These are phyloP conservation scores for Marasmarcha lunaedactyla DNA, from an alignment of 2,888 invertebrate genomes.

Conservation along the genomic window DNA sequence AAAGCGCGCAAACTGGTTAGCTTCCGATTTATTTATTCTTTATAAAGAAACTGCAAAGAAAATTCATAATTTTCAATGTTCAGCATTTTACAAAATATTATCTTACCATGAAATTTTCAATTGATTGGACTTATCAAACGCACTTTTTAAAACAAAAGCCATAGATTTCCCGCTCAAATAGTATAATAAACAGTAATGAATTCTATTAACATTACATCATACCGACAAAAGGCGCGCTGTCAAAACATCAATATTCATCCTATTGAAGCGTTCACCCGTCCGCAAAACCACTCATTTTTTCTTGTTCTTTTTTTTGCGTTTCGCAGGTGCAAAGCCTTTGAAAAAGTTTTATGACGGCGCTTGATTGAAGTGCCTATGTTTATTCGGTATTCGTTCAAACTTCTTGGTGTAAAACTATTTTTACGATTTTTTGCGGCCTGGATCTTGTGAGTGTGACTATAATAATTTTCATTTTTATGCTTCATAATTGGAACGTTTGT, in stretches of 20 bases:
- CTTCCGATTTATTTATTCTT: too few species aligned
- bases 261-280: constrained; percentile 11
- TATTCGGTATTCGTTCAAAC: constrained; percentile 12
- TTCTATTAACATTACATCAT: not conserved
- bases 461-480: too few species aligned
- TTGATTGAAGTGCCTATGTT: constrained; percentile 19
- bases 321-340: constrained; percentile 49
- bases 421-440: not conserved
- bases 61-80: too few species aligned
- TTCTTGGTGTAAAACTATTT: constrained; percentile 10
- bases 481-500: too few species aligned
- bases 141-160: too few species aligned
- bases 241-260: constrained; percentile 44
- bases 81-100: too few species aligned
- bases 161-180: not conserved
- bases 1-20: too few species aligned
- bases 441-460: too few species aligned
- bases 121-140: too few species aligned
- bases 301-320: constrained; percentile 26
- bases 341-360: constrained; percentile 57
- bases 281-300: constrained; percentile 20
- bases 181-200: too few species aligned
- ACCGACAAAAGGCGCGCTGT: constrained; percentile 32
- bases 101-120: too few species aligned
- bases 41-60: too few species aligned